Evolutionary conservation across 2,113 vertebrate species (phyloP).

Genomic region (Amazona vittata): DNA sequence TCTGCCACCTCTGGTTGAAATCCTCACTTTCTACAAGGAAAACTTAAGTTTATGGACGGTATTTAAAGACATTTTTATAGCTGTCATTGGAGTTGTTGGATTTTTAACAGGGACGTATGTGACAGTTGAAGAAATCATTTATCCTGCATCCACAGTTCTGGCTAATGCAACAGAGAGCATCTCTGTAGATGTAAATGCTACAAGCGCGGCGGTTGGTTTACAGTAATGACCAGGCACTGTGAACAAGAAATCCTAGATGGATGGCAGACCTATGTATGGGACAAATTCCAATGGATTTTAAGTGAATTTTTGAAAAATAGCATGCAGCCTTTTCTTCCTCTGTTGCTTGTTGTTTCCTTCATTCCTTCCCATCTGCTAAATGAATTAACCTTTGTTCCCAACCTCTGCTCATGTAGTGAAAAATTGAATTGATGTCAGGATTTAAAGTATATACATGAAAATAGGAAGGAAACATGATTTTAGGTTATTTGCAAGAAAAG

Average conservation of each 20-base stretch:
- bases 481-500: neutral
- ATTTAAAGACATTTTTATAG: conserved; percentile 83
- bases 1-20: conserved; percentile 86
- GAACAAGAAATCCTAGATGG: neutral
- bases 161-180: conserved; percentile 4
- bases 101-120: conserved; percentile 87
- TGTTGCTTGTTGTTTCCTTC: neutral
- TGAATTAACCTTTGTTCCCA: neutral
- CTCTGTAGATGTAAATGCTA: conserved; percentile 52
- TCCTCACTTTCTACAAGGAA: conserved; percentile 82
- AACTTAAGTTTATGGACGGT: conserved; percentile 72
- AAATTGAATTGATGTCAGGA: neutral
- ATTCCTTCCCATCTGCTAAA: neutral
- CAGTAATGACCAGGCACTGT: conserved; percentile 30
- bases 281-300: neutral
- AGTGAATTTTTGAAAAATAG: conserved; percentile 1
- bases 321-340: neutral
- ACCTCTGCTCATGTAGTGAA: neutral
- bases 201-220: conserved; percentile 30
- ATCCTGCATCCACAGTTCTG: conserved; percentile 52
- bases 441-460: neutral
- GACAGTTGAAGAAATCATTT: conserved; percentile 84
- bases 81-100: conserved; percentile 81
- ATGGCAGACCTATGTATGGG: neutral
- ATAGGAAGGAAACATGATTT: neutral